Evolutionary conservation across 2,888 invertebrate genomes (phyloP).

Genomic region (Eilema depressum): DNA sequence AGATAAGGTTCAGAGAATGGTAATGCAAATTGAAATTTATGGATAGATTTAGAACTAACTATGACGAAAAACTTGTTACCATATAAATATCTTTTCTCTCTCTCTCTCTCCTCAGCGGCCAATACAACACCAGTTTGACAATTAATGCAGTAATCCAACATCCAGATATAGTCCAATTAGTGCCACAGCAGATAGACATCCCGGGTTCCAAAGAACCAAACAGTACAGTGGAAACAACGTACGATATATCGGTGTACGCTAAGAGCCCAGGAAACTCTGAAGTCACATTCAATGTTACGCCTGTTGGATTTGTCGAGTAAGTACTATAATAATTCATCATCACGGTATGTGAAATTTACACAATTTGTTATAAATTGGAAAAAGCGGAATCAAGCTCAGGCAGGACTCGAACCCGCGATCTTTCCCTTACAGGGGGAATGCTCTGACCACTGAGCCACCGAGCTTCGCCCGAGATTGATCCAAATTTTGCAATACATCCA

Average conservation of each 20-base stretch:
- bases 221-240: conserved; percentile 67
- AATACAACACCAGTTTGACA: conserved; percentile 74
- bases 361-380: no score
- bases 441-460: no score
- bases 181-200: conserved; percentile 80
- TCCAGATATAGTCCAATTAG: conserved; percentile 87
- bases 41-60: background rate
- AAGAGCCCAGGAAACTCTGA: conserved; percentile 90
- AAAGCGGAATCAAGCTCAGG: no score
- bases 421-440: no score
- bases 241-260: conserved; percentile 87
- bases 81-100: background rate
- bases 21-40: background rate
- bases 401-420: no score
- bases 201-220: conserved; percentile 70
- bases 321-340: conserved; percentile 47
- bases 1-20: no score
- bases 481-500: no score
- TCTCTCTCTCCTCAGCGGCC: conserved; percentile 68
- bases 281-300: conserved; percentile 87
- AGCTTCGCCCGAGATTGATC: no score
- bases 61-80: background rate
- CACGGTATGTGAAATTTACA: background rate
- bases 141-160: conserved; percentile 89
- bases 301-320: conserved; percentile 82